Conservation (phyloP, 1,140 invertebrate genomes). For the Physella acuta region DNA sequence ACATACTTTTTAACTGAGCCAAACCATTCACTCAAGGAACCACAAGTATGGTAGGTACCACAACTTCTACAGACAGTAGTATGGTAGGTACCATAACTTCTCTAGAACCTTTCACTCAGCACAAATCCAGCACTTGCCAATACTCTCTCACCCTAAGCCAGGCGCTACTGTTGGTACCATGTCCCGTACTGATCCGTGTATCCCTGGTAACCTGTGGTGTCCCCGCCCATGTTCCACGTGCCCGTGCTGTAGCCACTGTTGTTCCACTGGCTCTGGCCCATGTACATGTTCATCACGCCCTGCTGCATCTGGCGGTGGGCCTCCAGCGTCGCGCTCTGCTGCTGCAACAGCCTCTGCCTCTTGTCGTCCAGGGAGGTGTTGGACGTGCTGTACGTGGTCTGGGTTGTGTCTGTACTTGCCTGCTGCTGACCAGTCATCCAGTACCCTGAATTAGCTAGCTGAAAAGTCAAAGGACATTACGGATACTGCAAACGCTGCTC, state of each 20-base stretch:
- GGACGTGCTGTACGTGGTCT: not conserved
- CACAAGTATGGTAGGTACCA: too few species aligned
- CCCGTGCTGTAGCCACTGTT: not conserved
- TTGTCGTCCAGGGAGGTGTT: slow-evolving; percentile 1
- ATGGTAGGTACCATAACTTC: too few species aligned
- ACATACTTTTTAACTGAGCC: too few species aligned
- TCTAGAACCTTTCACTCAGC: too few species aligned
- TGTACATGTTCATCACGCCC: slow-evolving; percentile 12
- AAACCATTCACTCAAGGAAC: too few species aligned
- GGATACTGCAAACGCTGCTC: too few species aligned
- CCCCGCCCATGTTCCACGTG: slow-evolving; percentile 14
- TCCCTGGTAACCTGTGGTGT: not conserved
- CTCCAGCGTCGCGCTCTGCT: slow-evolving; percentile 10
- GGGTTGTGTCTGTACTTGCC: not conserved
- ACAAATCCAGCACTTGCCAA: too few species aligned
- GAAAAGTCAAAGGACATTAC: not conserved
- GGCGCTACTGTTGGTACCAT: slow-evolving; percentile 21
- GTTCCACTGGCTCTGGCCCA: not conserved
- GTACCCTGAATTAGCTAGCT: not conserved
- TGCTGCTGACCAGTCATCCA: slow-evolving; percentile 1
- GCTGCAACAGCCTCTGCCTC: slow-evolving; percentile 8
- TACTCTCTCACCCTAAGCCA: too few species aligned
- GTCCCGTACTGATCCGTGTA: slow-evolving; percentile 19
- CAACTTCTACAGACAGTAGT: too few species aligned
- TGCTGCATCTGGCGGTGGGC: slow-evolving; percentile 15